Conservation (phyloP, 1,140 invertebrate genomes). For the Platorchestia sp. region DNA sequence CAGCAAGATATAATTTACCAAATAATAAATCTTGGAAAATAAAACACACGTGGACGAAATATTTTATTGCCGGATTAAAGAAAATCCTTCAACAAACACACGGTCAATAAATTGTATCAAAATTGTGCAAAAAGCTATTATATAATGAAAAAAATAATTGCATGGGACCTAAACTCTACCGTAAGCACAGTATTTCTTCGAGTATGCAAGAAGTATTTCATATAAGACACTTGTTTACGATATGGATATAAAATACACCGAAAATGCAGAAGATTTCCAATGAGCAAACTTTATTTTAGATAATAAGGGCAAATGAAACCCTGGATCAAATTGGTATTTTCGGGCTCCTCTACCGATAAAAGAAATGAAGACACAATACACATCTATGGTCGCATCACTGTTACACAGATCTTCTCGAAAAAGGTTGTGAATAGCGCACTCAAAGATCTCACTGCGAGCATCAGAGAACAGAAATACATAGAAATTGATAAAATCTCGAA, state of each 20-base stretch:
- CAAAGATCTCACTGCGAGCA: background rate
- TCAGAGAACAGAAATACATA: background rate
- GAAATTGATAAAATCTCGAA: background rate
- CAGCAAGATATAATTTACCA: too few relatives aligned
- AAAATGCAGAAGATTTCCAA: background rate
- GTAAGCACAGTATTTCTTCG: background rate
- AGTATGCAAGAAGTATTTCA: conserved; percentile 1
- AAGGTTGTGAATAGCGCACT: background rate
- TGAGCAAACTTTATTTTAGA: background rate
- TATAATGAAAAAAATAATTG: conserved; percentile 16
- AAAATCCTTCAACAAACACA: conserved; percentile 20
- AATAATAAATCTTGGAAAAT: too few relatives aligned
- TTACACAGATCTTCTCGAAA: background rate
- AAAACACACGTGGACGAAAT: background rate
- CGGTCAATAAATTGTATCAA: conserved; percentile 33
- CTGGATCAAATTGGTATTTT: background rate
- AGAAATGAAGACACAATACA: too few relatives aligned
- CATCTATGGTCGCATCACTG: too few relatives aligned
- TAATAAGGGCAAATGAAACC: background rate
- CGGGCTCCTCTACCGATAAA: too few relatives aligned
- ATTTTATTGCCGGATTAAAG: conserved; percentile 3
- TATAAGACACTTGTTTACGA: background rate
- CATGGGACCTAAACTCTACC: background rate
- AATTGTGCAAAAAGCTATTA: conserved; percentile 11
- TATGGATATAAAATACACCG: background rate